Conservation (phyloP, 2,113 vertebrate species). For the Scartelaos histophorus region DNA sequence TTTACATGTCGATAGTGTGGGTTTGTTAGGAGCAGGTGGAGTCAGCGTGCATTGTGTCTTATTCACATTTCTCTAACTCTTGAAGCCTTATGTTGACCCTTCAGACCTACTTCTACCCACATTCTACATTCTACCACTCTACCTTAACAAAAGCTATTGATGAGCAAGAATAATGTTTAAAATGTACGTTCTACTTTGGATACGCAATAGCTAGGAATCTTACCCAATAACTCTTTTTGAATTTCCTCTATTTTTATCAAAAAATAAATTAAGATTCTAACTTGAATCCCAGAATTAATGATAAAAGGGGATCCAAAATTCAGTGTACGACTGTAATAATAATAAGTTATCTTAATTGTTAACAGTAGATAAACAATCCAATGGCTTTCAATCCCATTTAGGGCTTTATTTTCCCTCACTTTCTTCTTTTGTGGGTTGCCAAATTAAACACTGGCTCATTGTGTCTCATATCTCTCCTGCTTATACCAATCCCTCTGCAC, state of each 20-base stretch:
- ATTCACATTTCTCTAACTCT: constrained; percentile 10
- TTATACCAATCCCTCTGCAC: background rate
- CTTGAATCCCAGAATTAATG: background rate
- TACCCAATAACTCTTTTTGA: background rate
- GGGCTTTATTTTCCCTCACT: background rate
- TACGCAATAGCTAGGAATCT: background rate
- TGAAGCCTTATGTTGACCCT: background rate
- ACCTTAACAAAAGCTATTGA: background rate
- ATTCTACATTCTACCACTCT: no score
- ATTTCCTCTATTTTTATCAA: background rate
- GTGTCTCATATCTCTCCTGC: constrained; percentile 3
- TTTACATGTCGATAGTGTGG: constrained; percentile 22
- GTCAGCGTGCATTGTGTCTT: constrained; percentile 33
- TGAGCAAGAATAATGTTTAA: background rate
- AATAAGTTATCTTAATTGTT: constrained; percentile 4
- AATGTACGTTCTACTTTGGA: background rate
- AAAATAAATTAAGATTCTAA: background rate
- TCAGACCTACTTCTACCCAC: background rate
- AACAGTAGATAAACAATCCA: constrained; percentile 8
- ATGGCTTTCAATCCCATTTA: background rate
- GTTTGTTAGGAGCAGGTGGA: constrained; percentile 10
- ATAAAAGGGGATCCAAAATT: background rate
- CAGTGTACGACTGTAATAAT: constrained; percentile 6
- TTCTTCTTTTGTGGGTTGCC: constrained; percentile 5
- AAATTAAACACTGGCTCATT: constrained; percentile 7